Evolutionary conservation across 92 coral and sea anemone genomes (phyloP).

Genomic region (Phymanthus crucifer): DNA sequence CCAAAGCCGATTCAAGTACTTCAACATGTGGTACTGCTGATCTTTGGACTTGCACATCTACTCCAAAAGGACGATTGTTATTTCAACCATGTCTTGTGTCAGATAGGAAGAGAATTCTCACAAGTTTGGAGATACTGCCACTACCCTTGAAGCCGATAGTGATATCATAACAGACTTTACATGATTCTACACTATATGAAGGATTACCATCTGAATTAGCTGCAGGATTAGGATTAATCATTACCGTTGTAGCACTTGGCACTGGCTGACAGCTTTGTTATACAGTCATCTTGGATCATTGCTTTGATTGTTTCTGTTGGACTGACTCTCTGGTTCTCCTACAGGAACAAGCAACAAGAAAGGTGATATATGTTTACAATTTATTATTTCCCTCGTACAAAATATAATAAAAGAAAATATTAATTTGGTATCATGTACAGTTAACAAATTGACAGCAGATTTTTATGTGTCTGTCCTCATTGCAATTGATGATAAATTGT

Average conservation of each 20-base stretch:
- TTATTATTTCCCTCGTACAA: too few species aligned
- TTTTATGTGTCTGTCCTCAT: too few species aligned
- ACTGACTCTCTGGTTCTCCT: slow-evolving; percentile 19
- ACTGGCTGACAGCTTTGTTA: not conserved
- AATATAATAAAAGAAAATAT: too few species aligned
- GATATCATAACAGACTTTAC: not conserved
- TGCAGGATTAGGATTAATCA: not conserved
- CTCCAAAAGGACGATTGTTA: slow-evolving; percentile 1
- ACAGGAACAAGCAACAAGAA: slow-evolving; percentile 25
- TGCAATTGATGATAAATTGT: too few species aligned
- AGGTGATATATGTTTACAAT: too few species aligned
- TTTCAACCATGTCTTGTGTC: slow-evolving; percentile 19
- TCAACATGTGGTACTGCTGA: slow-evolving; percentile 10
- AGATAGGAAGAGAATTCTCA: slow-evolving; percentile 3
- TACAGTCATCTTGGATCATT: not conserved
- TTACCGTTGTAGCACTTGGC: not conserved
- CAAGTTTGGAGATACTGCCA: not conserved
- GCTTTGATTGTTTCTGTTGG: slow-evolving; percentile 15
- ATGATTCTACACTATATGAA: not conserved
- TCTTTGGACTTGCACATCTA: not conserved
- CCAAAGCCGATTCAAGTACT: not conserved
- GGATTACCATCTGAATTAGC: not conserved
- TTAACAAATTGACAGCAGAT: too few species aligned
- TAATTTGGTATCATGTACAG: too few species aligned
- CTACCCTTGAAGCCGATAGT: not conserved